Percentiles rank a stretch among this genome's conserved stretches.
Conservation (phyloP, 2,888 invertebrate species). For the Diaperis boleti region DNA sequence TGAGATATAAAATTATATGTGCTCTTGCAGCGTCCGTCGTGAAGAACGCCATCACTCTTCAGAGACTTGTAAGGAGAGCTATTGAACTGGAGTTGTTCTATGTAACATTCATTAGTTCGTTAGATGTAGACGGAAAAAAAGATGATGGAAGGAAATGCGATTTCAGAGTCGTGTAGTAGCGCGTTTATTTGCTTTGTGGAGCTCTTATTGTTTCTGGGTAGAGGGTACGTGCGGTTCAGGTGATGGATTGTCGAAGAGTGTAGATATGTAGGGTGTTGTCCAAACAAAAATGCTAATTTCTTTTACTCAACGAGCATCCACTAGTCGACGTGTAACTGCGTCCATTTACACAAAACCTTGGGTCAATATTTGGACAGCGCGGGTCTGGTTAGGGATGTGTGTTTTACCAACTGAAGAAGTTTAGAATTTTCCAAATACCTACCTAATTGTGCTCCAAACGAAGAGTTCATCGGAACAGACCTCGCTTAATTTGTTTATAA, state of each 20-base stretch:
- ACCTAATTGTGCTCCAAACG: no score
- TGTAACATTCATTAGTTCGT: slow-evolving; percentile 28
- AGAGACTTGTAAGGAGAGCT: slow-evolving; percentile 20
- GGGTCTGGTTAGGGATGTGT: neutral
- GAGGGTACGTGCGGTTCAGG: no score
- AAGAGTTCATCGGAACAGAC: neutral
- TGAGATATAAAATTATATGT: slow-evolving; percentile 30
- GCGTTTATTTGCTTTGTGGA: no score
- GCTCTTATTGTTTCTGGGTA: no score
- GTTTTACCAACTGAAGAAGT: neutral
- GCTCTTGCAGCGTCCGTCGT: slow-evolving; percentile 6
- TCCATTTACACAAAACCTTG: neutral
- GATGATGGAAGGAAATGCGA: neutral
- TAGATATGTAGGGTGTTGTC: no score
- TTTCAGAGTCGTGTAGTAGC: neutral
- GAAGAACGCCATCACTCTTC: slow-evolving; percentile 8
- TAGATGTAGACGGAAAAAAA: slow-evolving; percentile 7
- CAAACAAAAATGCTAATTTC: no score
- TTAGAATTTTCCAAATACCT: neutral
- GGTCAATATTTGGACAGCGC: neutral
- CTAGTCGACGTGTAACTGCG: no score
- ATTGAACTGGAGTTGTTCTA: neutral
- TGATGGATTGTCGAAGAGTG: no score
- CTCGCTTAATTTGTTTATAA: neutral
- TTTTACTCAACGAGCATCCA: no score